Evolutionary conservation across 2,888 invertebrate species (phyloP).

Genomic region (Pandemis cinnamomeana): DNA sequence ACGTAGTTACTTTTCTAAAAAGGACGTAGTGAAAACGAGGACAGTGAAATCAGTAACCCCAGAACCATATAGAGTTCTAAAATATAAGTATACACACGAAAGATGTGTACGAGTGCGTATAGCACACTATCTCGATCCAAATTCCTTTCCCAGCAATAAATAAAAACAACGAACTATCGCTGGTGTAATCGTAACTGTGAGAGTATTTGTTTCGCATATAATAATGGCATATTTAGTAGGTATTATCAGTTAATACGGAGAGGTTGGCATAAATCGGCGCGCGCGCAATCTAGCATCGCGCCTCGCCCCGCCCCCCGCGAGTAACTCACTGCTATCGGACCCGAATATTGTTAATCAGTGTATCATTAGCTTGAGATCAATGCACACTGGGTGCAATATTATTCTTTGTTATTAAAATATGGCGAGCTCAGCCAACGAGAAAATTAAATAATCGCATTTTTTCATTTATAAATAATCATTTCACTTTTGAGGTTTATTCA

Average conservation of each 20-base stretch:
- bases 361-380: conserved; percentile 74
- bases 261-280: conserved; percentile 80
- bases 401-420: conserved; percentile 1
- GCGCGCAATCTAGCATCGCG: conserved; percentile 78
- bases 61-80: neutral
- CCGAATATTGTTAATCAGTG: conserved; percentile 85
- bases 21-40: neutral
- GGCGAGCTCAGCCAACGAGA: neutral
- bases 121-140: conserved; percentile 50
- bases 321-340: conserved; percentile 81
- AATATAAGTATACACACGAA: neutral
- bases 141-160: conserved; percentile 75
- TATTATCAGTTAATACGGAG: conserved; percentile 82
- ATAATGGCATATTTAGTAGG: conserved; percentile 83
- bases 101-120: conserved; percentile 27
- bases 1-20: neutral
- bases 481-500: neutral
- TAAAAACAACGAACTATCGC: conserved; percentile 57
- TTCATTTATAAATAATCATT: no score
- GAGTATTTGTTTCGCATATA: conserved; percentile 81
- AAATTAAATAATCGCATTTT: no score
- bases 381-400: conserved; percentile 59
- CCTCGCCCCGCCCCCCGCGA: conserved; percentile 69
- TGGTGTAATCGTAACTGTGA: conserved; percentile 55
- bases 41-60: neutral